Percentiles rank a stretch among this genome's conserved stretches.
phyloP scores from a whole-genome alignment of 2,113 vertebrate species.

The Scytalopus superciliaris region DNA sequence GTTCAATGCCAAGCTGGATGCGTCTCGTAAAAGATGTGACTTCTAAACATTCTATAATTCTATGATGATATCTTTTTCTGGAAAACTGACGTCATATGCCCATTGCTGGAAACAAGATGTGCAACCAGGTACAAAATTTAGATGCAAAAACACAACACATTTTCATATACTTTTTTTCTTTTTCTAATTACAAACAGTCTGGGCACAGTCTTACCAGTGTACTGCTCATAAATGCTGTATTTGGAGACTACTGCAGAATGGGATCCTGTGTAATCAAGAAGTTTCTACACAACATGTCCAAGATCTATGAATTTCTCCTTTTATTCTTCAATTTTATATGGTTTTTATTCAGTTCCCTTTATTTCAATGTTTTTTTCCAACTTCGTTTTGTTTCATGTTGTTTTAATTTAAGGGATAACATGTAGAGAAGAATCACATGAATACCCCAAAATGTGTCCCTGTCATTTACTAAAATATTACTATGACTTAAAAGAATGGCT shows the following conservation, averaged over 20 bases:
- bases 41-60: background rate
- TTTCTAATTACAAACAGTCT: background rate
- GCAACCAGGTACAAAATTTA: background rate
- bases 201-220: background rate
- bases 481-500: background rate
- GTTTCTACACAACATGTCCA: background rate
- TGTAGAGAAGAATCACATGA: background rate
- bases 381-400: fast-evolving
- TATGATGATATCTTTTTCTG: background rate
- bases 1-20: background rate
- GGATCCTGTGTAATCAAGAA: background rate
- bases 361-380: background rate
- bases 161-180: background rate
- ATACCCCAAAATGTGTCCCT: background rate
- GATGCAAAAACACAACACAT: background rate
- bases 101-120: background rate
- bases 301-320: background rate
- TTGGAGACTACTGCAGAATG: background rate
- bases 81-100: background rate
- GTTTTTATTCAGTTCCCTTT: background rate
- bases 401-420: background rate
- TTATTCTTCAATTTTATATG: background rate
- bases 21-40: background rate
- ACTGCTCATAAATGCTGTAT: background rate
- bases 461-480: background rate